phyloP scores from a whole-genome alignment of 1,140 invertebrate species.

The Trigoniulus corallinus region DNA sequence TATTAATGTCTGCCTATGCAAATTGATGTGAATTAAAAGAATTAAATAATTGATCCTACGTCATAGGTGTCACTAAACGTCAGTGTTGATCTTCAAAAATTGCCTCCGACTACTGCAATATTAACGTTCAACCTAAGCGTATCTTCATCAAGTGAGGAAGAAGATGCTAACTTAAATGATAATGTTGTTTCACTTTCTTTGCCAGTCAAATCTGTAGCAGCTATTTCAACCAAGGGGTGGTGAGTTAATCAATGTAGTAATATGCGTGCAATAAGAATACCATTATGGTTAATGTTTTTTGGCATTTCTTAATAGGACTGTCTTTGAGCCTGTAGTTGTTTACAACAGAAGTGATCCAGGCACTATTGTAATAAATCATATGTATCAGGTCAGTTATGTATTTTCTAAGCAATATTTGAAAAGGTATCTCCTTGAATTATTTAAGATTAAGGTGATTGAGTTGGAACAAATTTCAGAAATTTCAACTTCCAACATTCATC shows the following conservation, averaged over 20 bases:
- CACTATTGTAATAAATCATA: not conserved
- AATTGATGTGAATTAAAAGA: too few species aligned
- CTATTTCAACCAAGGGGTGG: not conserved
- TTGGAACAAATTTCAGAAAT: too few species aligned
- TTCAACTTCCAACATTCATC: too few species aligned
- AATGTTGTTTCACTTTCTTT: not conserved
- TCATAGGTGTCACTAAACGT: not conserved
- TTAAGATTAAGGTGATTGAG: too few species aligned
- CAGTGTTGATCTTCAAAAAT: not conserved
- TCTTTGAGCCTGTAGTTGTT: too few species aligned
- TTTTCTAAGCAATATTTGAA: too few species aligned
- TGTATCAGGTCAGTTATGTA: not conserved
- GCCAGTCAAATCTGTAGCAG: not conserved
- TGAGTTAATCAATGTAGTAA: too few species aligned
- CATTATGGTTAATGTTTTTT: too few species aligned
- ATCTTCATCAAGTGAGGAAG: not conserved
- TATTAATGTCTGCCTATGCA: not conserved
- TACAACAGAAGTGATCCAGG: not conserved
- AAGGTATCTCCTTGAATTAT: too few species aligned
- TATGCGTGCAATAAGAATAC: too few species aligned
- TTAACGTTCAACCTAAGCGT: not conserved
- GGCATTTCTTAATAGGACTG: too few species aligned
- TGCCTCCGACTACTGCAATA: not conserved
- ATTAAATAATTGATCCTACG: not conserved
- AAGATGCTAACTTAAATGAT: not conserved